Evolutionary conservation across 2,797 vertebrate species (phyloP).

Genomic region (Liparis tanakae): DNA sequence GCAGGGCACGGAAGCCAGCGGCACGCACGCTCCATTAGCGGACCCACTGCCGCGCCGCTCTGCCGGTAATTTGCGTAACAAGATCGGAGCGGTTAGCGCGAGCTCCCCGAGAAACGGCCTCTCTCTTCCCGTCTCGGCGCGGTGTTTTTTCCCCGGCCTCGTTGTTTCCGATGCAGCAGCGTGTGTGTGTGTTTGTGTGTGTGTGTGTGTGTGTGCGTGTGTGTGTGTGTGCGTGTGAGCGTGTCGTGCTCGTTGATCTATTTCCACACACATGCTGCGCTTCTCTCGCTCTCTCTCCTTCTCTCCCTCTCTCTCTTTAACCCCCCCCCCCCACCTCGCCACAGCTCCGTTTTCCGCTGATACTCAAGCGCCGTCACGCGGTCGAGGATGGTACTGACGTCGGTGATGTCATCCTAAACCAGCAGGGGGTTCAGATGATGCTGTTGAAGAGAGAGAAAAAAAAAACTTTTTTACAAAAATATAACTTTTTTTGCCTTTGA

Average conservation of each 20-base stretch:
- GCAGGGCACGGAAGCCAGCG: slow-evolving; percentile 61
- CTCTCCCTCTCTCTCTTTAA: neutral
- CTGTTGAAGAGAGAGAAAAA: too few relatives aligned
- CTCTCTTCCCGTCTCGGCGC: slow-evolving; percentile 28
- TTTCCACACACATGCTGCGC: slow-evolving; percentile 26
- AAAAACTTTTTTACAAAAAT: neutral
- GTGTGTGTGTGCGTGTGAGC: neutral
- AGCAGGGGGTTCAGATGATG: neutral
- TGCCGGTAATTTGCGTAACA: slow-evolving; percentile 81
- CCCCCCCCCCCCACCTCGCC: neutral
- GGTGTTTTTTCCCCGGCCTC: slow-evolving; percentile 37
- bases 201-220: neutral
- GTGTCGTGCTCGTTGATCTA: neutral
- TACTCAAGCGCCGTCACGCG: slow-evolving; percentile 70
- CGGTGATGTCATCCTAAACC: slow-evolving; percentile 10
- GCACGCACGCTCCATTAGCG: slow-evolving; percentile 81
- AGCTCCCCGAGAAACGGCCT: slow-evolving; percentile 60
- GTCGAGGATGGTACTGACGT: neutral
- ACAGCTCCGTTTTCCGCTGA: slow-evolving; percentile 65
- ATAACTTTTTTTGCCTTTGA: neutral
- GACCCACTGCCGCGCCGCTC: slow-evolving; percentile 77
- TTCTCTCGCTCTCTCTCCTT: neutral
- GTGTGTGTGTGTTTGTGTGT: neutral
- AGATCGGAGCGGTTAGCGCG: slow-evolving; percentile 68
- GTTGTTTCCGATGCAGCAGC: slow-evolving; percentile 46